Base-by-base conservation (phyloP, 1,140 invertebrate species). In the Pseudomyrmex sp. region DNA sequence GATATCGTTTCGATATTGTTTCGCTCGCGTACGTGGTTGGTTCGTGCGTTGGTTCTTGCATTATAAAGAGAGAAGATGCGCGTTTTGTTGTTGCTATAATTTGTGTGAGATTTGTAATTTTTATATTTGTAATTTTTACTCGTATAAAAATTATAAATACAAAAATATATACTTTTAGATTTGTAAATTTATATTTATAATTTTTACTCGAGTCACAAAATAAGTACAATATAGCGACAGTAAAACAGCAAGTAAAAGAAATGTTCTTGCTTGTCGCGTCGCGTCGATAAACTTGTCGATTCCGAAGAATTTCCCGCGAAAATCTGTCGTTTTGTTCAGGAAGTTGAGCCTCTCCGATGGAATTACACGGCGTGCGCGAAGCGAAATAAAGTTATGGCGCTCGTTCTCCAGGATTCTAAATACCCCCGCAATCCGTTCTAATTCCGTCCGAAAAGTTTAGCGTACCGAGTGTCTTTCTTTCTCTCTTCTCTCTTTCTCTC, bases 341-440 rank as follows among this genome's bases (percentile, higher is more conserved):
- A 87, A 86, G 63, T 73, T 23, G 13, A 66, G 18, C 62, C 56
- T 68, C 61, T n/a, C 44, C 69, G 76, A 75, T 85, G 63, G 50
- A 77, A 68, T 76, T 68, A 63, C 48, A 74, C 26, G 69, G 52
- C 20, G 48, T 20, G 20, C 50, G 74, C 23, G 48, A 76, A 76
- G 48, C 69, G 85, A 73, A 87, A 87, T 63, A 77, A 87, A 87
- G 85, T 87, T 87, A 87, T 69, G 54, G 63, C 35, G 35, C 65
- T 70, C 56, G 84, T 82, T 65, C 52, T 15, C 85, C 0, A 35
- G 48, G 58, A 82, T 82, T 73, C 76, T 86, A 86, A 86, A 82
- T 87, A 83, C 69, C 54, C 0, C 9, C 56, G 68, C 85, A 73
- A 86, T 75, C 82, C 84, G 66, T 80, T 87, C 85, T 80, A 86